A percentile compares a stretch with the other conserved stretches of the same genome.
These are phyloP conservation scores for Tychaedon coryphoeus DNA, from an alignment of 2,113 vertebrate species.

Conservation along the genomic window DNA sequence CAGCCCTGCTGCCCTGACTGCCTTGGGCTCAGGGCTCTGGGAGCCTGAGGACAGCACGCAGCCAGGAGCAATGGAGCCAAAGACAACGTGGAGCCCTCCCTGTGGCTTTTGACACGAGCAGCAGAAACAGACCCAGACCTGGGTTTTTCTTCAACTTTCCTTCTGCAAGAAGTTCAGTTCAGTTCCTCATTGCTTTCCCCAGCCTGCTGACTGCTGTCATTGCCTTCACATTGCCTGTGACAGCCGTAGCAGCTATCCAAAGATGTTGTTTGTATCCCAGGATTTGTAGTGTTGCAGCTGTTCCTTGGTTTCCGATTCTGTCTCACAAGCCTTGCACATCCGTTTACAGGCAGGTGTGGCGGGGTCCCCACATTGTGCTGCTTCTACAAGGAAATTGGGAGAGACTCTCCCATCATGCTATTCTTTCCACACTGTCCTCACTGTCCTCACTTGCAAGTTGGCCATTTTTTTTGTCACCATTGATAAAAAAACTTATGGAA, in stretches of 20 bases:
- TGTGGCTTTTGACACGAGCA: neutral
- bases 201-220: neutral
- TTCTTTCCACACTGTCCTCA: neutral
- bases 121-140: neutral
- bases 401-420: neutral
- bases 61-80: neutral
- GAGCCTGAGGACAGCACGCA: neutral
- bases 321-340: neutral
- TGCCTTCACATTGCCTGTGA: neutral
- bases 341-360: neutral
- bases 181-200: neutral
- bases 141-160: neutral
- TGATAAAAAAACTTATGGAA: neutral
- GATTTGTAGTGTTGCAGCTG: neutral
- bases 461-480: neutral
- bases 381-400: neutral
- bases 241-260: neutral
- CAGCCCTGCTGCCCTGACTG: neutral
- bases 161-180: neutral
- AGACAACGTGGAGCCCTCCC: neutral
- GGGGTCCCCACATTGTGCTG: neutral
- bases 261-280: neutral
- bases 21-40: neutral
- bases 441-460: neutral
- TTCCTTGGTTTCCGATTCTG: neutral